phyloP scores from a whole-genome alignment of 2,113 vertebrate species.

The Pardalotus punctatus region DNA sequence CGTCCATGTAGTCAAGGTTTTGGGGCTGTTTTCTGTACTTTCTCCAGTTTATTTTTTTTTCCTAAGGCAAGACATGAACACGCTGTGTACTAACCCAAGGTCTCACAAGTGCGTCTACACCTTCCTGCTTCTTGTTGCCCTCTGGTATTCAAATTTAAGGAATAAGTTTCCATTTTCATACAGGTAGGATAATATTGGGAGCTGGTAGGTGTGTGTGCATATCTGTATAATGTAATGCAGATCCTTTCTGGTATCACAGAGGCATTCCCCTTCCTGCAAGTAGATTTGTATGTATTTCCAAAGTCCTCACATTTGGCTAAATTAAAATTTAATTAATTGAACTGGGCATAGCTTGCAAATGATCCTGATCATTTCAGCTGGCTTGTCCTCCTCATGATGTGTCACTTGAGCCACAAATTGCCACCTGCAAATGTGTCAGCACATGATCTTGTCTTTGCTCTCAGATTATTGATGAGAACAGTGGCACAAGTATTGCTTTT shows the following conservation, averaged over 20 bases:
- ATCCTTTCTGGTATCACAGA: background rate
- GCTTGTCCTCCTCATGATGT: background rate
- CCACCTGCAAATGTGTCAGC: background rate
- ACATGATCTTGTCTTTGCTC: background rate
- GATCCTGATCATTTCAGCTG: background rate
- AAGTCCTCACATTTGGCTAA: background rate
- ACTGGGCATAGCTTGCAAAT: background rate
- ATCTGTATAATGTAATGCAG: background rate
- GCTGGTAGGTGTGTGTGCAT: background rate
- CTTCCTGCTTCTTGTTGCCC: background rate
- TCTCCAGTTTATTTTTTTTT: background rate
- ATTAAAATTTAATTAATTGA: background rate
- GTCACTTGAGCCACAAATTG: background rate
- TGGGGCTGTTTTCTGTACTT: background rate
- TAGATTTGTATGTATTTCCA: background rate
- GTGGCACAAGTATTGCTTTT: background rate
- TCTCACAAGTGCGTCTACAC: background rate
- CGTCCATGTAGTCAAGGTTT: background rate
- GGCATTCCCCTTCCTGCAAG: background rate
- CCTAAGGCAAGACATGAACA: background rate
- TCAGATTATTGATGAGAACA: background rate
- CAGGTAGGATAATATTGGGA: background rate
- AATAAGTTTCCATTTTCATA: background rate
- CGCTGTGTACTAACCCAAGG: background rate
- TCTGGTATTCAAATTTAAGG: background rate